Evolutionary conservation across 2,113 vertebrate species (phyloP).

Genomic region (Actenoides hombroni): DNA sequence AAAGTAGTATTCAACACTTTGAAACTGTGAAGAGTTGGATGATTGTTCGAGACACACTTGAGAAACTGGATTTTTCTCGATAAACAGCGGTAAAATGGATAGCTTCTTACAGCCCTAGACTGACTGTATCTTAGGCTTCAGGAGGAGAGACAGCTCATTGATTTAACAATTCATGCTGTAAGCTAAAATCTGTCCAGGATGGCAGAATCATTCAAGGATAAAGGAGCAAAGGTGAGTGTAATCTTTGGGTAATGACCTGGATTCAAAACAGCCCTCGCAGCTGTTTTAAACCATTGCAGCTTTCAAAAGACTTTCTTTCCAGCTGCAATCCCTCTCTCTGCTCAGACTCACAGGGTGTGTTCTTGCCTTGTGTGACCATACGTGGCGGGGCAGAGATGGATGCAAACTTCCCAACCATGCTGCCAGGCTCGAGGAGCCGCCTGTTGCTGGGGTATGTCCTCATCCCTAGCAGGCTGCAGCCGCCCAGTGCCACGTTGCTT

Average conservation of each 20-base stretch:
- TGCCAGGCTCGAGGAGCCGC: background rate
- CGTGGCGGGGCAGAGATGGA: fast-evolving
- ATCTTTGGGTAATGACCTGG: background rate
- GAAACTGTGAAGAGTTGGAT: background rate
- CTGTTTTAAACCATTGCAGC: background rate
- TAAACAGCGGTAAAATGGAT: background rate
- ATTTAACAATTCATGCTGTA: background rate
- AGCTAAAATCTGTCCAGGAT: background rate
- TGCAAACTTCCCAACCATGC: background rate
- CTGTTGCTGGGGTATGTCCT: background rate
- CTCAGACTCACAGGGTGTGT: background rate
- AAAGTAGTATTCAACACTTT: background rate
- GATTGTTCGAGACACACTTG: background rate
- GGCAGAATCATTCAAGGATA: background rate
- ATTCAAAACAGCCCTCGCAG: background rate
- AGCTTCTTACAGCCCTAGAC: background rate
- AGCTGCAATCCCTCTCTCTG: background rate
- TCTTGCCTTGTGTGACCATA: background rate
- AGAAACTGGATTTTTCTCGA: background rate
- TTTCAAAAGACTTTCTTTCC: background rate
- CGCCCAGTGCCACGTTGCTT: background rate
- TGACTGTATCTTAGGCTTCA: background rate
- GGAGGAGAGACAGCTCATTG: background rate
- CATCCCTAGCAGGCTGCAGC: background rate
- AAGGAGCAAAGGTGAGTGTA: background rate